Base-by-base conservation (phyloP, 2,888 invertebrate genomes). In the Eucriotettix oculatus region DNA sequence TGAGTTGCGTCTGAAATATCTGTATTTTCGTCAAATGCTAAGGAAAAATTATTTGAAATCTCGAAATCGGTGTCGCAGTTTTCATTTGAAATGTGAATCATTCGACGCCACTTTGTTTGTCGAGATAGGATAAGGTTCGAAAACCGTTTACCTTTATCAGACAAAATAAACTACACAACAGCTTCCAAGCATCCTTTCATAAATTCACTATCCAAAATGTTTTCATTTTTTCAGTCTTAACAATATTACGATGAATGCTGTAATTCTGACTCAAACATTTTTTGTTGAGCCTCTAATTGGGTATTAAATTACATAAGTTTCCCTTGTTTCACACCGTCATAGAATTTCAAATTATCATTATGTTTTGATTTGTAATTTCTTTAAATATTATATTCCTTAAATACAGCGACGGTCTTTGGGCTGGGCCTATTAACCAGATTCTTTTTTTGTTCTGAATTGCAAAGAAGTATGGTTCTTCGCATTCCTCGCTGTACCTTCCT, bases 301-400 rank as follows among this genome's bases (percentile, higher is more conserved):
- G 58, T 57, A 55, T 62, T 62, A 53, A 60, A 59, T 40, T 59
- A 52, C 57, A 52, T 58, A 52, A 63, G 58, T 56, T 62, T 62
- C 55, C 52, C 58, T 61, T 62, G 40, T 62, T 56, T 56, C 55
- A 55, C 55, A 17, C 10, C 55, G 16, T 55, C 29, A 29, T 55
- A 57, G 56, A 61, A 61, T 17, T 63, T 61, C 59, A 61, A 63
- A 58, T 61, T 61, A 55, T 61, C 60, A 16, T 42, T 48, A 60
- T 63, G 64, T 58, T 65, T 65, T 60, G 65, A 64, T 64, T 65
- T 65, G 53, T 65, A 61, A 60, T 64, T 63, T 42, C 62, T 62
- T 57, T 63, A 61, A 58, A 64, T 58, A 61, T 63, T 66, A 57
- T 57, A 64, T 62, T 65, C 61, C 42, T 65, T 65, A 56, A 65